A percentile compares a stretch with the other conserved stretches of the same genome.
Conservation (phyloP, 2,888 invertebrate species). For the Diadromus collaris region DNA sequence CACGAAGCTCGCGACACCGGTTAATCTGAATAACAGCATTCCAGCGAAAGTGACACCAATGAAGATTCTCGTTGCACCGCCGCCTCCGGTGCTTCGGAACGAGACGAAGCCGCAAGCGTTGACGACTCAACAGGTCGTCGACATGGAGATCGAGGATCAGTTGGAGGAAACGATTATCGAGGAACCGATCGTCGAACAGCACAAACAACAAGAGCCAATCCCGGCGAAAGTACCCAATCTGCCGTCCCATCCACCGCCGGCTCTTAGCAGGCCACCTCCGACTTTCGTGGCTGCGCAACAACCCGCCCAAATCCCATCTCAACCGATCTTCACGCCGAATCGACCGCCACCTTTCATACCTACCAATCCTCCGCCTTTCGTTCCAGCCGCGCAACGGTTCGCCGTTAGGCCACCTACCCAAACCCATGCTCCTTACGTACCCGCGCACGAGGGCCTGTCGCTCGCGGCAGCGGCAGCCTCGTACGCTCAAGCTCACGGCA, state of each 20-base stretch:
- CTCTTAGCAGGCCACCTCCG: slow-evolving; percentile 68
- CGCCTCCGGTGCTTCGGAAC: slow-evolving; percentile 74
- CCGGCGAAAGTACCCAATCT: slow-evolving; percentile 50
- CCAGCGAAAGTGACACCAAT: slow-evolving; percentile 67
- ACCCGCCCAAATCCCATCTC: slow-evolving; percentile 21
- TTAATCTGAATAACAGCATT: slow-evolving; percentile 67
- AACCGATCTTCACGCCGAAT: slow-evolving; percentile 67
- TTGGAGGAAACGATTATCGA: slow-evolving; percentile 76
- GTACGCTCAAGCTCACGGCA: slow-evolving; percentile 62
- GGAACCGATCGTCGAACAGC: slow-evolving; percentile 69
- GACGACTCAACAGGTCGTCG: slow-evolving; percentile 73
- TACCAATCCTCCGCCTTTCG: slow-evolving; percentile 70
- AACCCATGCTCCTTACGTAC: slow-evolving; percentile 63
- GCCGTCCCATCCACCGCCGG: slow-evolving; percentile 63
- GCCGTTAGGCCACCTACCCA: slow-evolving; percentile 64
- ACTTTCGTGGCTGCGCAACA: slow-evolving; percentile 61
- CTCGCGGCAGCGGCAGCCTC: slow-evolving; percentile 63
- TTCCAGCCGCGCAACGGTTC: slow-evolving; percentile 66
- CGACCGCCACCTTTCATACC: slow-evolving; percentile 73
- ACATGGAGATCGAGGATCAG: slow-evolving; percentile 79
- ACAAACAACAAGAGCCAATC: slow-evolving; percentile 56
- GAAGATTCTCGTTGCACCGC: slow-evolving; percentile 78
- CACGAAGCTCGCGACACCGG: slow-evolving; percentile 77
- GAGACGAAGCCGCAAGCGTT: slow-evolving; percentile 26
- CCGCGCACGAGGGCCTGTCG: slow-evolving; percentile 64